phyloP scores from a whole-genome alignment of 2,888 invertebrate genomes.

The Oasisia sp. region DNA sequence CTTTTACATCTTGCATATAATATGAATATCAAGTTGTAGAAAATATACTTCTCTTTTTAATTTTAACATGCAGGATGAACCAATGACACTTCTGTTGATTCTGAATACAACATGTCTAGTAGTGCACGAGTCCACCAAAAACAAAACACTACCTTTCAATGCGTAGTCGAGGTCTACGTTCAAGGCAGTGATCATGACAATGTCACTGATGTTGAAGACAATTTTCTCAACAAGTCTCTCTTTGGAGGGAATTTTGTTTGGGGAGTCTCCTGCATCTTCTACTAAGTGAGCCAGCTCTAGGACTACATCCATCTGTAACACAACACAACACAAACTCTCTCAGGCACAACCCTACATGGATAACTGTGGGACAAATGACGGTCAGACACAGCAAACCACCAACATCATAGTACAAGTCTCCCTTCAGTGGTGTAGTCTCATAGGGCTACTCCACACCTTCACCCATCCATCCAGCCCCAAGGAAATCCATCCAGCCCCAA shows the following conservation, averaged over 20 bases:
- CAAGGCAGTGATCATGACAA: slow-evolving; percentile 83
- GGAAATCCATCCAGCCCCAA: too few species aligned
- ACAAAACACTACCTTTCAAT: slow-evolving; percentile 74
- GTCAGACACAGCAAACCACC: too few species aligned
- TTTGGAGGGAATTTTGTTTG: slow-evolving; percentile 62
- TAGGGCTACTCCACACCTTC: too few species aligned
- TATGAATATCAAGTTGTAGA: too few species aligned
- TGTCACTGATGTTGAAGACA: slow-evolving; percentile 84
- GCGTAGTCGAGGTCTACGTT: slow-evolving; percentile 91
- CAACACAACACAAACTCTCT: not conserved
- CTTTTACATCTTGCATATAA: too few species aligned
- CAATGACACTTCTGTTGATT: not conserved
- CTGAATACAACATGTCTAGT: not conserved
- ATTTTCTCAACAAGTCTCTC: slow-evolving; percentile 79
- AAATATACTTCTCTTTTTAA: too few species aligned
- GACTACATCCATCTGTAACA: slow-evolving; percentile 80
- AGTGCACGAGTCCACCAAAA: not conserved
- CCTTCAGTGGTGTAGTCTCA: too few species aligned
- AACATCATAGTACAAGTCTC: too few species aligned
- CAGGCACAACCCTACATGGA: too few species aligned
- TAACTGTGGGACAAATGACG: too few species aligned
- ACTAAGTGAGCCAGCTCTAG: slow-evolving; percentile 88
- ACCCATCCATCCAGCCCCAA: too few species aligned
- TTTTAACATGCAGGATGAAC: too few species aligned
- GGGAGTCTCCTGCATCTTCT: slow-evolving; percentile 58